phyloP scores from a whole-genome alignment of 1,140 invertebrate species.

The Neoseiulus cucumeris region DNA sequence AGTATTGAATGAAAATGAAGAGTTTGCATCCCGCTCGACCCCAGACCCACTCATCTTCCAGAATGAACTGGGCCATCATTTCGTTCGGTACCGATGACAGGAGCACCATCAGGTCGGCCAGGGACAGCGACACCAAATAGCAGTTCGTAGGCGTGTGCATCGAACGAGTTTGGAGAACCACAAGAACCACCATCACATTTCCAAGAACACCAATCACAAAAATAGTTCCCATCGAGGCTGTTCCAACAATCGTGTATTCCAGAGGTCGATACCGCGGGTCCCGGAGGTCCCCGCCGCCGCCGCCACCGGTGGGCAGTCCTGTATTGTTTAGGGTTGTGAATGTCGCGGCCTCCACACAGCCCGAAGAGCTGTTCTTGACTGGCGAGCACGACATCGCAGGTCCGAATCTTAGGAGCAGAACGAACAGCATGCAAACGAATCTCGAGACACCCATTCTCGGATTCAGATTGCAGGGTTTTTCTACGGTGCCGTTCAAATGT shows the following conservation, averaged over 20 bases:
- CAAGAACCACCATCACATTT: constrained; percentile 36
- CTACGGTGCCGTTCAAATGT: too few species aligned
- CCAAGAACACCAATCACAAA: constrained; percentile 27
- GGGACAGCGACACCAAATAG: constrained; percentile 38
- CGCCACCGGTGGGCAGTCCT: background rate
- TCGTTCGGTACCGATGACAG: constrained; percentile 38
- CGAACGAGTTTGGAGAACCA: constrained; percentile 29
- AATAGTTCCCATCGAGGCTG: background rate
- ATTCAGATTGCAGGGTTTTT: too few species aligned
- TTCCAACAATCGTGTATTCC: background rate
- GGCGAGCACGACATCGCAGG: too few species aligned
- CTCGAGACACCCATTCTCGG: too few species aligned
- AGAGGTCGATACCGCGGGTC: background rate
- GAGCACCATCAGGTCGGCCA: constrained; percentile 39
- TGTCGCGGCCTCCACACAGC: too few species aligned
- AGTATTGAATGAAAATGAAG: constrained; percentile 40
- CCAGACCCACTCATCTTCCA: constrained; percentile 37
- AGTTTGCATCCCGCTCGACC: constrained; percentile 37
- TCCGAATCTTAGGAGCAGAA: too few species aligned
- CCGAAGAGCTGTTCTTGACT: too few species aligned
- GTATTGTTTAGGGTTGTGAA: too few species aligned
- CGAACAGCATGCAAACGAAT: too few species aligned
- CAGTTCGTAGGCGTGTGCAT: constrained; percentile 42
- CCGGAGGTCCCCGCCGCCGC: background rate
- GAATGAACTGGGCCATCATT: constrained; percentile 36